Percentiles rank a stretch among this genome's conserved stretches.
Conservation (phyloP, 2,888 invertebrate genomes). For the Azorinus chamasolen region DNA sequence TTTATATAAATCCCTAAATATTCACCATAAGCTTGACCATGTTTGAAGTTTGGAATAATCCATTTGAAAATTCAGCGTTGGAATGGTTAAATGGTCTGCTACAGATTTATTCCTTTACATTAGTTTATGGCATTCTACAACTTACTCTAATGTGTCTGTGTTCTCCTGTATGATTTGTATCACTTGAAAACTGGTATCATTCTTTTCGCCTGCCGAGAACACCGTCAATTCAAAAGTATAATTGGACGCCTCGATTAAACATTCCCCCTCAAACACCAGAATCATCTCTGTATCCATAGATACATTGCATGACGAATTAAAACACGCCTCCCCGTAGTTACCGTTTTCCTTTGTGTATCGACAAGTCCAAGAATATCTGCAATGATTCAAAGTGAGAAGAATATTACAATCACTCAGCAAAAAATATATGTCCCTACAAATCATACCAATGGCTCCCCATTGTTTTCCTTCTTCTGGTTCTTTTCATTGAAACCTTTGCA, state of each 20-base stretch:
- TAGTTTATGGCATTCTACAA: background rate
- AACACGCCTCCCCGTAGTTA: constrained; percentile 57
- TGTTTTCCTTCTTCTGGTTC: no score
- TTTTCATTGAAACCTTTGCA: no score
- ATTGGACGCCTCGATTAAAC: constrained; percentile 49
- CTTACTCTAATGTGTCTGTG: constrained; percentile 64
- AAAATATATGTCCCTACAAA: no score
- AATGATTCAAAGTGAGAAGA: constrained; percentile 16
- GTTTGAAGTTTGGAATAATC: no score
- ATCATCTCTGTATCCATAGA: constrained; percentile 55
- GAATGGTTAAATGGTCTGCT: no score
- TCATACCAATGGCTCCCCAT: no score
- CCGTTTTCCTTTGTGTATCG: constrained; percentile 23
- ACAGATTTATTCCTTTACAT: background rate
- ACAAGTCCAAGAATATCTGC: constrained; percentile 71
- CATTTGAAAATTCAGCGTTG: no score
- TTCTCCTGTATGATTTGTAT: no score
- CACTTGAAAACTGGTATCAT: constrained; percentile 70
- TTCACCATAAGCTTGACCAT: no score
- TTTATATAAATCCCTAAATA: no score
- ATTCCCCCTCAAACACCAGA: constrained; percentile 59
- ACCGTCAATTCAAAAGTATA: constrained; percentile 77
- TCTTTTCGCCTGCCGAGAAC: constrained; percentile 46
- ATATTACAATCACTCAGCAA: background rate
- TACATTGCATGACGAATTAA: constrained; percentile 38